phyloP scores from a whole-genome alignment of 2,113 vertebrate species.

The Sminthopsis crassicaudata region DNA sequence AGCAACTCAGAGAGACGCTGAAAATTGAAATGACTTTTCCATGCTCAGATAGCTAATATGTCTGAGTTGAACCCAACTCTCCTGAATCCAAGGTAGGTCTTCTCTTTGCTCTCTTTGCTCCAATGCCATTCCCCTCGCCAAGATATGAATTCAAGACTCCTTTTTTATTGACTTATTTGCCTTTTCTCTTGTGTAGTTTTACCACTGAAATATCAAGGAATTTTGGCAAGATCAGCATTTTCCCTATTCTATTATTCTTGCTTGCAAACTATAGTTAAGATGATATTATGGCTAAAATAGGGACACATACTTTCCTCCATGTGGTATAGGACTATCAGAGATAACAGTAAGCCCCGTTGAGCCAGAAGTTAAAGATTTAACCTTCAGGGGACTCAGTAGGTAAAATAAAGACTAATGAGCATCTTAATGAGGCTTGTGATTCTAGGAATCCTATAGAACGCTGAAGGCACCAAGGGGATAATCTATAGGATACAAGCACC shows the following conservation, averaged over 20 bases:
- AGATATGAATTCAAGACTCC: background rate
- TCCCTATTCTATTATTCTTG: constrained; percentile 43
- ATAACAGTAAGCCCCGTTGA: background rate
- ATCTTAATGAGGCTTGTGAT: background rate
- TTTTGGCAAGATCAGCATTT: constrained; percentile 33
- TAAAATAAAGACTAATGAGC: background rate
- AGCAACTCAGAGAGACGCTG: background rate
- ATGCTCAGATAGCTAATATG: background rate
- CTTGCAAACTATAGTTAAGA: constrained; percentile 34
- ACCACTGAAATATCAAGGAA: background rate
- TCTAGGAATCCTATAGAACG: background rate
- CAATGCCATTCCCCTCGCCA: background rate
- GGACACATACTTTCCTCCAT: background rate
- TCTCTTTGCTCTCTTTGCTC: background rate
- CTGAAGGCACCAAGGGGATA: background rate
- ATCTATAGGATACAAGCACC: background rate
- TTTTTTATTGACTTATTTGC: background rate
- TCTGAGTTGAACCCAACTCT: background rate
- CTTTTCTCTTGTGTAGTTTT: background rate
- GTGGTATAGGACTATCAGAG: background rate
- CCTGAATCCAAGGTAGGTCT: background rate
- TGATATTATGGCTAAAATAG: background rate
- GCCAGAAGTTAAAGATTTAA: background rate
- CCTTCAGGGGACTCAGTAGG: background rate
- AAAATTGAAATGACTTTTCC: background rate